phyloP scores from a whole-genome alignment of 2,797 vertebrate genomes.

The Diceros bicornis region DNA sequence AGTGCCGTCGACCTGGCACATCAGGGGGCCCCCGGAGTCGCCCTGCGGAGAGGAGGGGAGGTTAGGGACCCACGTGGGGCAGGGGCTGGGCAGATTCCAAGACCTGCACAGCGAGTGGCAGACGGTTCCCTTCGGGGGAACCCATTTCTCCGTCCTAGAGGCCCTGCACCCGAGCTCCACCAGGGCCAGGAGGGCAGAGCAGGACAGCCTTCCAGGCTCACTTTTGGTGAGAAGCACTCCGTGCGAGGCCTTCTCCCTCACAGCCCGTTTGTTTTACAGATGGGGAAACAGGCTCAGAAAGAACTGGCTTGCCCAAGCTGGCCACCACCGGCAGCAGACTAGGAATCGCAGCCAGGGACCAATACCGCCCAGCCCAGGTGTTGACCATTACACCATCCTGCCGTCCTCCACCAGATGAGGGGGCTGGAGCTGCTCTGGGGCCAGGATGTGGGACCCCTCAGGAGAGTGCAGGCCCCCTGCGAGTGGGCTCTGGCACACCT shows the following conservation, averaged over 20 bases:
- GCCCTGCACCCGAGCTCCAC: background rate
- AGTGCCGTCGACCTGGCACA: conserved; percentile 76
- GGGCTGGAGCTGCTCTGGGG: background rate
- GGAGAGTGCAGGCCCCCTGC: background rate
- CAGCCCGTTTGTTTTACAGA: background rate
- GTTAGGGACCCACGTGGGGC: background rate
- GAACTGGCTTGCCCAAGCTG: background rate
- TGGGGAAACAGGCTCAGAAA: background rate
- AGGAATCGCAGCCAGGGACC: too few relatives aligned
- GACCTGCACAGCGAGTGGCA: background rate
- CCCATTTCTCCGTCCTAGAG: background rate
- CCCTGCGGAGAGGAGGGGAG: conserved; percentile 82
- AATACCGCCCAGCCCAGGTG: background rate
- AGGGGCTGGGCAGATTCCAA: background rate
- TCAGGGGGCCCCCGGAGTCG: conserved; percentile 89
- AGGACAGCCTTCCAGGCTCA: background rate
- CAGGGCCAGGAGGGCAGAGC: background rate
- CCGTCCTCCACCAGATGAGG: background rate
- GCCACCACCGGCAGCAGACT: too few relatives aligned
- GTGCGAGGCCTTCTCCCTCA: background rate
- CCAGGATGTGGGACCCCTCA: background rate
- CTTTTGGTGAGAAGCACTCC: background rate
- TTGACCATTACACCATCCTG: background rate
- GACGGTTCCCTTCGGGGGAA: background rate
- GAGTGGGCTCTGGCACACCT: background rate